Conservation (phyloP, 2,888 invertebrate species). For the Mythimna impura region DNA sequence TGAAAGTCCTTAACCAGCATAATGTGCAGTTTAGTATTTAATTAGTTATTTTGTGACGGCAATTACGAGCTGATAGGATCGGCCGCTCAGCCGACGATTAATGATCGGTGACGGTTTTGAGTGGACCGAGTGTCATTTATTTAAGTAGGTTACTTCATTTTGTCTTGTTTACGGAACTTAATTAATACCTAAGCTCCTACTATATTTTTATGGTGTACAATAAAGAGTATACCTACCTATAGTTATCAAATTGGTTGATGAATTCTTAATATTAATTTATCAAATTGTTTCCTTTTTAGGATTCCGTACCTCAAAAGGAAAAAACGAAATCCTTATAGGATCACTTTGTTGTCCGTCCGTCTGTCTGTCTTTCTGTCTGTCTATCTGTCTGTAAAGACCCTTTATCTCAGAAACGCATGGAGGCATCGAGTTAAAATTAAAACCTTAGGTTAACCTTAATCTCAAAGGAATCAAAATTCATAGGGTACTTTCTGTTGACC, state of each 20-base stretch:
- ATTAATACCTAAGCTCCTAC: not conserved
- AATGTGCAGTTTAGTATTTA: constrained; percentile 54
- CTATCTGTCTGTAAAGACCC: no score
- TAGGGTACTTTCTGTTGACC: no score
- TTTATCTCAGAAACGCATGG: no score
- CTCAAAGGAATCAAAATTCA: no score
- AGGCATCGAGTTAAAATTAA: no score
- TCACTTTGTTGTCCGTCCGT: no score
- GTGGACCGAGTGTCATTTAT: not conserved
- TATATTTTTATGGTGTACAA: not conserved
- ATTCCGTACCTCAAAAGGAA: no score
- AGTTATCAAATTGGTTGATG: not conserved
- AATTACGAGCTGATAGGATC: constrained; percentile 43
- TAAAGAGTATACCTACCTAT: not conserved
- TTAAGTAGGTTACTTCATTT: not conserved
- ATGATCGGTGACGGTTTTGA: constrained; percentile 19
- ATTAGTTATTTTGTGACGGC: constrained; percentile 49
- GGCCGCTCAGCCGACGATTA: constrained; percentile 12
- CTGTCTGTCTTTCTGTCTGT: no score
- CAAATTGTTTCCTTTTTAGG: no score
- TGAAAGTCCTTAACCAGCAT: constrained; percentile 44
- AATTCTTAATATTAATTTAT: no score
- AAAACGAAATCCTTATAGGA: no score
- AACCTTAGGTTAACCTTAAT: no score
- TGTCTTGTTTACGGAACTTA: not conserved